Evolutionary conservation across 2,113 vertebrate genomes (phyloP).

Genomic region (Chitala chitala): DNA sequence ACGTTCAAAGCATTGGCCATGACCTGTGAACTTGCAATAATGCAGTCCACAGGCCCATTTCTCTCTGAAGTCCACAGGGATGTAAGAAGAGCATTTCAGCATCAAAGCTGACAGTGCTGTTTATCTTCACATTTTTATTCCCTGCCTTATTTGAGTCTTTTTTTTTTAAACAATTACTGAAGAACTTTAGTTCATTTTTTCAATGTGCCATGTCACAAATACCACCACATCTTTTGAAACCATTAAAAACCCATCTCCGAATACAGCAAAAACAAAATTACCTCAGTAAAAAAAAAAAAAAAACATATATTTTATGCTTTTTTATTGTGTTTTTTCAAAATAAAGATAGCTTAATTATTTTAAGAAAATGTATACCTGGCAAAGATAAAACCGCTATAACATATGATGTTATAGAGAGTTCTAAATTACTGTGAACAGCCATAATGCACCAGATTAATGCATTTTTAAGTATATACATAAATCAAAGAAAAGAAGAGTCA

Average conservation of each 20-base stretch:
- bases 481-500: neutral
- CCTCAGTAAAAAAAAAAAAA: neutral
- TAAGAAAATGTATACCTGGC: neutral
- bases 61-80: too few relatives aligned
- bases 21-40: too few relatives aligned
- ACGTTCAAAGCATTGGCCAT: too few relatives aligned
- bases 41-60: too few relatives aligned
- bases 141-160: neutral
- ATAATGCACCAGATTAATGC: neutral
- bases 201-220: too few relatives aligned
- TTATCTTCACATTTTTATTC: neutral
- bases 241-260: too few relatives aligned
- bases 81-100: too few relatives aligned
- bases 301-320: neutral
- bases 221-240: too few relatives aligned
- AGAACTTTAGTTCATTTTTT: neutral
- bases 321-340: neutral
- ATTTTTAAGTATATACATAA: constrained; percentile 5
- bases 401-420: neutral
- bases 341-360: neutral
- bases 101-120: neutral
- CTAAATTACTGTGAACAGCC: neutral
- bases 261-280: neutral
- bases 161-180: neutral
- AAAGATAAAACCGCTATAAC: neutral